A percentile compares a stretch with the other conserved stretches of the same genome.
Evolutionary conservation across 2,888 invertebrate genomes (phyloP).

Genomic region (Drosophila neoperkinsi): DNA sequence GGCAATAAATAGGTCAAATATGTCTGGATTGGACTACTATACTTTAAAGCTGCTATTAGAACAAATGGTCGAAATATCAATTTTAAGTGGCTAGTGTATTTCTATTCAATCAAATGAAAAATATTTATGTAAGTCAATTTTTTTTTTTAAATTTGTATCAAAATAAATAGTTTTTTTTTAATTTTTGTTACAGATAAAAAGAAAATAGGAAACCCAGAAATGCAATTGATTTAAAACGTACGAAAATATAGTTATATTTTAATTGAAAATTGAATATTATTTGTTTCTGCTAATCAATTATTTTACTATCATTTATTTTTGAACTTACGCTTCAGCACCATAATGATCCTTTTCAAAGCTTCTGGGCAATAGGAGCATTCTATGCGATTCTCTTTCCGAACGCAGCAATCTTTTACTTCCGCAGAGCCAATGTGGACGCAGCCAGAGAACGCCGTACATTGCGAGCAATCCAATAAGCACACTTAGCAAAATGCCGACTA

Average conservation of each 20-base stretch:
- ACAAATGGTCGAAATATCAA: too few species aligned
- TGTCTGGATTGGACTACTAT: not conserved
- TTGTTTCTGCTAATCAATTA: not conserved
- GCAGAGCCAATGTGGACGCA: constrained; percentile 61
- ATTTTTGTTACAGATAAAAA: not conserved
- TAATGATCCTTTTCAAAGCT: constrained; percentile 14
- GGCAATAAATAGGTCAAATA: not conserved
- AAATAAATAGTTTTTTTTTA: not conserved
- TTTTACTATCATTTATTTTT: not conserved
- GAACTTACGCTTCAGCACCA: constrained; percentile 31
- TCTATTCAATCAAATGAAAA: not conserved
- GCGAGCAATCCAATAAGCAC: constrained; percentile 55
- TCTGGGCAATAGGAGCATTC: constrained; percentile 59
- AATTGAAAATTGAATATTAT: not conserved
- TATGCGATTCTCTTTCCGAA: constrained; percentile 26
- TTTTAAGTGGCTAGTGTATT: too few species aligned
- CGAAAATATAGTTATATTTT: not conserved
- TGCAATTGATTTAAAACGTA: not conserved
- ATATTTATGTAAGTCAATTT: not conserved
- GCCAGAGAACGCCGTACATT: constrained; percentile 54
- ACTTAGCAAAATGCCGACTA: constrained; percentile 50
- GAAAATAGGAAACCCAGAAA: too few species aligned
- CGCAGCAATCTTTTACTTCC: constrained; percentile 57
- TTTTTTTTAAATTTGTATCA: not conserved
- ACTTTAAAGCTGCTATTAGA: not conserved